Evolutionary conservation across 2,888 invertebrate species (phyloP), one percentile per base, ranked within the genome.

Genomic region (Heliconius aoede): DNA sequence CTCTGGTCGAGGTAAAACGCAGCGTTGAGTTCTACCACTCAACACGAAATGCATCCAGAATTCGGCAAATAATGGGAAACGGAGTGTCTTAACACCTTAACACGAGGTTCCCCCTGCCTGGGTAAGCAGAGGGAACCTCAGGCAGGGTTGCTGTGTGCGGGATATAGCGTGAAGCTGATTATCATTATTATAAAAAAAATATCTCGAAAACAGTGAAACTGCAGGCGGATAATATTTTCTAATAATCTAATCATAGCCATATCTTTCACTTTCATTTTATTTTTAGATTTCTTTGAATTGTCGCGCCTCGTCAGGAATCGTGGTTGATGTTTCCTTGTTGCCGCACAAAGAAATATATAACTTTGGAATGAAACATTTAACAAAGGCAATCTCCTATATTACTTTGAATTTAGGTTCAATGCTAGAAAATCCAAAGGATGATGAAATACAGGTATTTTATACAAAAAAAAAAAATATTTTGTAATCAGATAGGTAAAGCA

Each of bases 391-490:
- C 1, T 30, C 55, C 24, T 69, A 69, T n/a, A 30, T 8, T 0
- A 69, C 69, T 11, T 0, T 69, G 13, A 51, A 69, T 30, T 55
- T 55, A 15, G 51, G 28, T 13, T 55, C 80, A 1, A 32, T 80
- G 5, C 76, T 83, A 3, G 72, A 73, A 13, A 24, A 64, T 26
- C 68, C 78, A 58, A 78, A 77, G 30, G 40, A 32, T 4, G 67
- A 68, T 7, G 80, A 82, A 18, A 67, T 81, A n/a, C 79, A 79
- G 65, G 84, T 83, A 69, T n/a, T 18, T 18, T 26, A 1, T 28
- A 28, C 21, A 51, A 32, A 32, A 32, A 5, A 40, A 15, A 18
- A 40, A 40, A 5, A 46, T 18, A 2, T 36, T 36, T 36, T 36
- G 36, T 1, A 36, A 36, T 36, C 36, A 11, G 15, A 3, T 1